Conservation (phyloP, 2,797 vertebrate genomes). For the Smutsia temminckii region DNA sequence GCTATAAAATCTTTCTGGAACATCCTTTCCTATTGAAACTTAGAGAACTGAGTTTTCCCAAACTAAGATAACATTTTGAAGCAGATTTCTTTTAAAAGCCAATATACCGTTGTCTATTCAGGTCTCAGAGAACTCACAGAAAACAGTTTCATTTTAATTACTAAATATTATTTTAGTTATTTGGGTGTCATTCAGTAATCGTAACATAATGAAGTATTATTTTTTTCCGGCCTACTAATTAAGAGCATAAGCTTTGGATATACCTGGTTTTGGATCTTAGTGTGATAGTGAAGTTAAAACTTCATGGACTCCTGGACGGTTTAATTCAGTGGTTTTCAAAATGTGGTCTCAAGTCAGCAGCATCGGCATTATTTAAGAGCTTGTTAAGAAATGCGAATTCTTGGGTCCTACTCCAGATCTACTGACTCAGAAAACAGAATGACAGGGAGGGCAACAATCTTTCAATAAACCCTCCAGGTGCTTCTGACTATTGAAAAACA, state of each 20-base stretch:
- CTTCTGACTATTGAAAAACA: neutral
- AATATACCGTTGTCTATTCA: neutral
- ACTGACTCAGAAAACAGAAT: constrained; percentile 13
- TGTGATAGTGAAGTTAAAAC: neutral
- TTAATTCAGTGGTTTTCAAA: neutral
- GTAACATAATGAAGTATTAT: neutral
- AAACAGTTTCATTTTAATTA: neutral
- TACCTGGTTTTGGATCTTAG: neutral
- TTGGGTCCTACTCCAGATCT: neutral
- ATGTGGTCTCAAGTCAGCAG: neutral
- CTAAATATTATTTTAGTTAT: neutral
- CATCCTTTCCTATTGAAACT: neutral
- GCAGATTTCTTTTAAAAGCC: neutral
- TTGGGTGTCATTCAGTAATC: neutral
- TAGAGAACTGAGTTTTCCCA: neutral
- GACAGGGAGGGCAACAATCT: neutral
- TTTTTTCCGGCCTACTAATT: neutral
- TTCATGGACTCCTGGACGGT: neutral
- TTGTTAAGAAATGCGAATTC: neutral
- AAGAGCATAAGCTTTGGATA: neutral
- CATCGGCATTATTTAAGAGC: neutral
- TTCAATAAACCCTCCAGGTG: neutral
- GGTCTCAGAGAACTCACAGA: neutral
- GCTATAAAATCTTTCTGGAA: neutral
- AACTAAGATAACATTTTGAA: neutral